Evolutionary conservation across 2,113 vertebrate genomes (phyloP), one percentile per base, ranked within the genome.

Genomic region (Procavia capensis): DNA sequence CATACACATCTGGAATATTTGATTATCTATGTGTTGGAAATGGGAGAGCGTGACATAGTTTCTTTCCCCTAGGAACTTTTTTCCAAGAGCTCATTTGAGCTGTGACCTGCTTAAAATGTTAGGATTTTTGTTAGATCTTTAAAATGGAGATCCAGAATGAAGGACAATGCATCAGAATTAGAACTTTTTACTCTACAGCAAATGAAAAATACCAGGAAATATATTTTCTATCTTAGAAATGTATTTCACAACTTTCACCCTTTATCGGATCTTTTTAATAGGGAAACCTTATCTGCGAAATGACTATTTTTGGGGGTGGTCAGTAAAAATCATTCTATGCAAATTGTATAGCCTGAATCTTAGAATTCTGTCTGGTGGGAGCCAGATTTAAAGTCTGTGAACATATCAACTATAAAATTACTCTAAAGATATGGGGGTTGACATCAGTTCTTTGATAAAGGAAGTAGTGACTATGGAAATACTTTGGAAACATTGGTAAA

Each of bases 61-160:
- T 36, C 96, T 91, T 98, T 96, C 98, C 97, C 97, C 75, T 93
- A 97, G 95, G 97, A 98, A 87, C 54, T 89, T 96, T 96, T 84
- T 95, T 98, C 97, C n/a, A n/a, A 97, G 96, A 98, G 92, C 95
- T 98, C 95, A 97, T 98, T 97, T 98, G 80, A 98, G 93, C 95
- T 97, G 88, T 98, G 98, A 99, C 98, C 96, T 97, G 97, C 92
- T 98, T 98, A 98, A 97, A 90, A 80, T 95, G 97, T 98, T 98
- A 98, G 94, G 97, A 97, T 96, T 98, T 98, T 96, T 96, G 95
- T 70, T 97, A 93, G 59, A 95, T 97, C 97, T 98, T 98, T 98
- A 97, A 98, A 98, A 97, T n/a, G 94, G 86, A 98, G 96, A 98
- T 97, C 50, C 6, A 59, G 86, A 98, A 31, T 90, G 93, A 98